These are phyloP conservation scores for Microtus ochrogaster DNA, from an alignment of 2,113 vertebrate species.

Conservation along the genomic window DNA sequence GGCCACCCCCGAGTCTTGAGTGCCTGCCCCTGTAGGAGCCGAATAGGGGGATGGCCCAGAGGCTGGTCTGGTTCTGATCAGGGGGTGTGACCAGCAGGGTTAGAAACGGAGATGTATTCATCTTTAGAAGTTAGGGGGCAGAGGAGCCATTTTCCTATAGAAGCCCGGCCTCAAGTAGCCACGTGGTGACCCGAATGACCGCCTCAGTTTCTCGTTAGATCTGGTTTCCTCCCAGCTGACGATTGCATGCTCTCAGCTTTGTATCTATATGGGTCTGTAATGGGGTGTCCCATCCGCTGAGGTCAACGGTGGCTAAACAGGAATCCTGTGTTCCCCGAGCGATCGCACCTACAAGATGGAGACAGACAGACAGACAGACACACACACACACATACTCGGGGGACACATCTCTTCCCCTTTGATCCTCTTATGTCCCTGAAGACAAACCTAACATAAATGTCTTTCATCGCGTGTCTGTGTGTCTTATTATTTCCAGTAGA, in stretches of 20 bases:
- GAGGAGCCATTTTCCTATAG: not conserved
- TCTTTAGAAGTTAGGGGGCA: not conserved
- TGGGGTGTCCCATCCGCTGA: not conserved
- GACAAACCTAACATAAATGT: not conserved
- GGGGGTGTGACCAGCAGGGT: not conserved
- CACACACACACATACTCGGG: not conserved
- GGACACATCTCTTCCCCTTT: not conserved
- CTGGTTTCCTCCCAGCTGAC: not conserved
- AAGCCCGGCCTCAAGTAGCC: not conserved
- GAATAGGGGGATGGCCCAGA: not conserved
- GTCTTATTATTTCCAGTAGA: not conserved
- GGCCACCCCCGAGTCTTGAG: not conserved
- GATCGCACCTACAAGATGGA: not conserved
- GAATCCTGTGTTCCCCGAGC: not conserved
- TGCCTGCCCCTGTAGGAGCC: fast-evolving
- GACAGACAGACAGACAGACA: not conserved
- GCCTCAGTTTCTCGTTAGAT: not conserved
- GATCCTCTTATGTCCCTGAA: conserved; percentile 13
- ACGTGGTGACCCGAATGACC: not conserved
- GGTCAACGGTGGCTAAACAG: not conserved
- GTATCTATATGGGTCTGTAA: not conserved
- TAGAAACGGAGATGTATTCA: fast-evolving
- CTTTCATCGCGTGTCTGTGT: not conserved
- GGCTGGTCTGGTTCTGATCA: not conserved
- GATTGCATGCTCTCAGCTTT: not conserved